Evolutionary conservation across 2,797 vertebrate genomes (phyloP), one percentile per base, ranked within the genome.

Genomic region (Lithobates pipiens): DNA sequence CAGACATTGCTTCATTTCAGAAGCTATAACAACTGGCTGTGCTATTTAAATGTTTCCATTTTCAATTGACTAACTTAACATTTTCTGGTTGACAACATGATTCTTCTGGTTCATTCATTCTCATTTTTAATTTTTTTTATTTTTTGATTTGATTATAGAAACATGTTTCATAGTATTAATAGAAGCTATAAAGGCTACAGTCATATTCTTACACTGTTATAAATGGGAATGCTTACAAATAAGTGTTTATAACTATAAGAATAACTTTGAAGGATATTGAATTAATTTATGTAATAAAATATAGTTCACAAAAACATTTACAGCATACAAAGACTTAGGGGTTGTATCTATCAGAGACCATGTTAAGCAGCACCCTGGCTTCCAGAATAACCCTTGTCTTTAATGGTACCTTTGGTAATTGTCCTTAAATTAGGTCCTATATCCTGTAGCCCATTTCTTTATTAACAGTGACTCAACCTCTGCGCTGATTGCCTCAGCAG

Each of bases 371-470:
- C 16, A 44, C 18, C 13, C 39, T 42, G 23, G 29, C 27, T 71
- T 46, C 70, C 71, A 57, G 71, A 70, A 57, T 42, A n/a, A 25
- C 36, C 36, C 71, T 68, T 71, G 78, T 57, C 78, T 71, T 80
- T 80, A 80, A 72, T 72, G 46, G 71, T 57, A 23, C 23, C 68
- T 80, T 80, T 54, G 34, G 78, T 71, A 80, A 80, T 80, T 72
- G 68, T 54, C 78, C 46, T 80, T 44, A 80, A 57, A 80, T 50
- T 32, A 82, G 63, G 71, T 70, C 29, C 15, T 44, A 34, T 57
- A 76, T 32, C 16, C 27, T 36, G 34, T 18, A 71, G 69, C 32
- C 13, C 42, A 80, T 80, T 80, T 69, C 44, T 34, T 80, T 68
- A 80, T 80, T 72, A 80, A 69, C 46, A 23, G 34, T 72, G 78